Percentiles rank a stretch among this genome's conserved stretches.
phyloP scores from a whole-genome alignment of 1,140 invertebrate genomes.

The Tetranychus urticae region DNA sequence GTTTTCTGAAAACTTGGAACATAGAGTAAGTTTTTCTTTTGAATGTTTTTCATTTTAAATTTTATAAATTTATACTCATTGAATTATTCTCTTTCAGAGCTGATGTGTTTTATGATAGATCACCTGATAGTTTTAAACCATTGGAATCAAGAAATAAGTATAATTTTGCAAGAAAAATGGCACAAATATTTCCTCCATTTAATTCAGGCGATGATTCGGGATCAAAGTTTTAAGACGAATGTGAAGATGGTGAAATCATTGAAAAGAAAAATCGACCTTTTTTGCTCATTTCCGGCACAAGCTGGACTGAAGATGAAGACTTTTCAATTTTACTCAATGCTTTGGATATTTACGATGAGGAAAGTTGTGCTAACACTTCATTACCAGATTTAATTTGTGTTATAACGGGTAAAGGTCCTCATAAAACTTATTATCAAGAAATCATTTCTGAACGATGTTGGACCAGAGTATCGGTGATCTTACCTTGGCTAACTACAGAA shows the following conservation, averaged over 20 bases:
- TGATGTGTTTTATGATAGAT: constrained; percentile 61
- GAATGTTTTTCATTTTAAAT: not conserved
- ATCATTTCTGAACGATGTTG: constrained; percentile 36
- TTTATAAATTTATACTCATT: constrained; percentile 5
- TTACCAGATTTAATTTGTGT: constrained; percentile 52
- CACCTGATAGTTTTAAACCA: constrained; percentile 47
- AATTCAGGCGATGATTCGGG: not conserved
- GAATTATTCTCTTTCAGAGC: constrained; percentile 30
- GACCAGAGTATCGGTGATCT: constrained; percentile 51
- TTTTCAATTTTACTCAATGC: constrained; percentile 69
- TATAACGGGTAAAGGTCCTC: constrained; percentile 83
- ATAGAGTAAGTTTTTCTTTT: constrained; percentile 30
- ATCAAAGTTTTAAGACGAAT: constrained; percentile 1
- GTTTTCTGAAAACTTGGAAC: constrained; percentile 44
- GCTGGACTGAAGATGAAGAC: constrained; percentile 98
- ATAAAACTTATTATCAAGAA: constrained; percentile 56
- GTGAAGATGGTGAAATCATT: not conserved
- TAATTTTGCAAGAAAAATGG: constrained; percentile 44
- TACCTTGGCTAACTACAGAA: constrained; percentile 69
- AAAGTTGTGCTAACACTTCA: constrained; percentile 10
- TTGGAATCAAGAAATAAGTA: constrained; percentile 47
- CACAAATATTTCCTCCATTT: constrained; percentile 26
- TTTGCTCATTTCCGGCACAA: constrained; percentile 80
- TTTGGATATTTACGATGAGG: constrained; percentile 32
- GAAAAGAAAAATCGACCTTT: constrained; percentile 36